Conservation (phyloP, 1,140 invertebrate genomes). For the Euwallacea similis region DNA sequence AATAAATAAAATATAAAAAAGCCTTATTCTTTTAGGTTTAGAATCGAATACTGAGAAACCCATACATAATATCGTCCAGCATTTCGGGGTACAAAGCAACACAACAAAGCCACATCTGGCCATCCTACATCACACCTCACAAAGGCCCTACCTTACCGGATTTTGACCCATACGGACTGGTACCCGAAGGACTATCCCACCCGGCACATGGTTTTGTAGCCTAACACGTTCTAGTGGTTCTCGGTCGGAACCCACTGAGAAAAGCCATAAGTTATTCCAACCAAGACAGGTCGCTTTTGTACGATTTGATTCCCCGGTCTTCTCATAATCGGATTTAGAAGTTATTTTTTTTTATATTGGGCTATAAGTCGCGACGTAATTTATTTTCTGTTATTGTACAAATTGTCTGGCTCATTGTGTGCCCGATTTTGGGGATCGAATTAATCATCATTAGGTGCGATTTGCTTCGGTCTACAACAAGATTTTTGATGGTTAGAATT, state of each 20-base stretch:
- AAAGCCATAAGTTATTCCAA: slow-evolving; percentile 42
- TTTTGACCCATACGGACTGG: slow-evolving; percentile 26
- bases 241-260: slow-evolving; percentile 39
- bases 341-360: slow-evolving; percentile 21
- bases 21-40: background rate
- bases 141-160: slow-evolving; percentile 31
- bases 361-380: slow-evolving; percentile 27
- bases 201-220: slow-evolving; percentile 13
- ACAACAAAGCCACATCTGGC: slow-evolving; percentile 42
- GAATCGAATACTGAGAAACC: slow-evolving; percentile 19
- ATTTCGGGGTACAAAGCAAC: slow-evolving; percentile 38
- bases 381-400: slow-evolving; percentile 34
- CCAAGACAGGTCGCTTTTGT: slow-evolving; percentile 28
- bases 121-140: slow-evolving; percentile 44
- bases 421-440: slow-evolving; percentile 7
- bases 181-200: slow-evolving; percentile 8
- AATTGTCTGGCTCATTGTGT: slow-evolving; percentile 3
- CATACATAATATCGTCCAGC: slow-evolving; percentile 29
- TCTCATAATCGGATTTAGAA: slow-evolving; percentile 30
- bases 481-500: too few relatives aligned
- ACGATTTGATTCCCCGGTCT: slow-evolving; percentile 20
- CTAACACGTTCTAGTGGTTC: slow-evolving; percentile 24
- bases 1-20: too few relatives aligned
- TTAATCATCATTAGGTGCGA: slow-evolving; percentile 29
- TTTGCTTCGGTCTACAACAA: slow-evolving; percentile 6